A percentile compares a stretch with the other conserved stretches of the same genome.
These are phyloP conservation scores for Pyralis farinalis DNA, from an alignment of 2,888 invertebrate species.

Conservation along the genomic window DNA sequence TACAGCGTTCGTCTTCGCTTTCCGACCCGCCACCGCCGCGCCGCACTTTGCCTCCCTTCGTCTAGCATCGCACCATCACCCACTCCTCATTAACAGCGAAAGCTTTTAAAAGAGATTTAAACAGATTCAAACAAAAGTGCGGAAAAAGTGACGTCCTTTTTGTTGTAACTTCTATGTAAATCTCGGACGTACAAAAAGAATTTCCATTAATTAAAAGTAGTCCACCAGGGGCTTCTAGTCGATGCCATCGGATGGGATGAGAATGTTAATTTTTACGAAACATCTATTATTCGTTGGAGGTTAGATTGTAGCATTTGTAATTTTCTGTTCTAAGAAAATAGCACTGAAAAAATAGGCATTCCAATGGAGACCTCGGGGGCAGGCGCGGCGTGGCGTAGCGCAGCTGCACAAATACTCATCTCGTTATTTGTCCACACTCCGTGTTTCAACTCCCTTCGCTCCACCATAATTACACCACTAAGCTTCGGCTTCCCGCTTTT, in stretches of 20 bases:
- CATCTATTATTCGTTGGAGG: constrained; percentile 46
- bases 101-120: constrained; percentile 71
- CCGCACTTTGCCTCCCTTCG: constrained; percentile 22
- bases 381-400: constrained; percentile 31
- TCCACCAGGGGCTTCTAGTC: constrained; percentile 40
- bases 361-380: constrained; percentile 26
- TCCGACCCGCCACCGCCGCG: constrained; percentile 26
- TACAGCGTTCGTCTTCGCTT: constrained; percentile 42
- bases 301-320: constrained; percentile 44
- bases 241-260: constrained; percentile 51
- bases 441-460: constrained; percentile 51
- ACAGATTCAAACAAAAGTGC: constrained; percentile 71
- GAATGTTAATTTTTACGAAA: constrained; percentile 56
- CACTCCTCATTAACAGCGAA: constrained; percentile 67
- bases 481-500: constrained; percentile 56
- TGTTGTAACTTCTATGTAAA: constrained; percentile 73
- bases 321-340: constrained; percentile 37
- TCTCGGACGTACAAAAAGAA: constrained; percentile 57
- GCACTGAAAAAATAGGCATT: constrained; percentile 21
- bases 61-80: constrained; percentile 44
- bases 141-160: constrained; percentile 67
- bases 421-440: constrained; percentile 63
- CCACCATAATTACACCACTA: constrained; percentile 59
- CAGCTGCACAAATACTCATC: constrained; percentile 69
- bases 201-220: constrained; percentile 68